Percentiles rank a stretch among this genome's conserved stretches.
These are phyloP conservation scores for Phylloscopus trochilus DNA, from an alignment of 2,113 vertebrate genomes.

Conservation along the genomic window DNA sequence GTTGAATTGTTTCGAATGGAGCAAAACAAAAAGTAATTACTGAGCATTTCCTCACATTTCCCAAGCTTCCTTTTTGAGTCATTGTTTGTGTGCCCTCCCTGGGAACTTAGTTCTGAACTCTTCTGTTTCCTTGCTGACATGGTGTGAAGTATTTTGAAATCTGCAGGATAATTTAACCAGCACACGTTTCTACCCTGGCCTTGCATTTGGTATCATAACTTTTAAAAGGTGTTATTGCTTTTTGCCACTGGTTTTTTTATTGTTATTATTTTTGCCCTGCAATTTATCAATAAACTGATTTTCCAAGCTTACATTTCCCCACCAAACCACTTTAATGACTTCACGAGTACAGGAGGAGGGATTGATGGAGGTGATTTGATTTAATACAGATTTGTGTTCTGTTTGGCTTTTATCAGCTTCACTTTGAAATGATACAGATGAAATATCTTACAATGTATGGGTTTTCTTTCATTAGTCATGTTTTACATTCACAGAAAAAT, in stretches of 20 bases:
- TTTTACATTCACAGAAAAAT: conserved; percentile 26
- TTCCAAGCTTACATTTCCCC: background rate
- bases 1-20: background rate
- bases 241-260: background rate
- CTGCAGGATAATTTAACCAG: background rate
- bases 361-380: background rate
- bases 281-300: background rate
- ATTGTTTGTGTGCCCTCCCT: background rate
- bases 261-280: background rate
- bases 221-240: background rate
- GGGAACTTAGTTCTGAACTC: conserved; percentile 10
- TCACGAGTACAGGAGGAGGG: background rate
- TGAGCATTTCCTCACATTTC: conserved; percentile 1
- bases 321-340: background rate
- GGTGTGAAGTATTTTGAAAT: background rate
- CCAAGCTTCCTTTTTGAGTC: conserved; percentile 23
- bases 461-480: conserved; percentile 10
- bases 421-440: background rate
- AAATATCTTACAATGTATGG: conserved; percentile 9
- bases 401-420: conserved; percentile 19
- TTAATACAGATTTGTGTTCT: background rate
- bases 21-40: conserved; percentile 18
- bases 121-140: background rate
- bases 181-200: background rate
- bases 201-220: background rate